These are phyloP conservation scores for Herpailurus yagouaroundi DNA, from an alignment of 2,113 vertebrate species.

Conservation along the genomic window DNA sequence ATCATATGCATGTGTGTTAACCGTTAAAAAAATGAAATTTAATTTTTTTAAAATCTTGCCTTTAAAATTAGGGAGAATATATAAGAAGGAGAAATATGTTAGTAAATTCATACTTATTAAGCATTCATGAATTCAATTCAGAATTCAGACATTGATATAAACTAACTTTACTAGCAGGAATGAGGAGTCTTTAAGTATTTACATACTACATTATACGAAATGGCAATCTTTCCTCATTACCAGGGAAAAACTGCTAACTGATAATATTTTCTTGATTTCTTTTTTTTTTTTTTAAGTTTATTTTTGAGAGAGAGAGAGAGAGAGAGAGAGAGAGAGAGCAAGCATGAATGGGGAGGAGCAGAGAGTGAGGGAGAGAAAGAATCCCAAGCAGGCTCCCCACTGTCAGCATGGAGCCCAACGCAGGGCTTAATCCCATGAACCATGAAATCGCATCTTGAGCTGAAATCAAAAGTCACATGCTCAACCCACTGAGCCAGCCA, in stretches of 20 bases:
- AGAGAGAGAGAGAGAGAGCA: too few species aligned
- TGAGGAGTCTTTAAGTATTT: conserved; percentile 8
- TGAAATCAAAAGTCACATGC: too few species aligned
- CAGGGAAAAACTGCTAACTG: neutral
- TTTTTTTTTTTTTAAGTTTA: too few species aligned
- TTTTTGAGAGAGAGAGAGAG: too few species aligned
- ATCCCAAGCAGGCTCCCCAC: too few species aligned
- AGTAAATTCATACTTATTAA: conserved; percentile 27
- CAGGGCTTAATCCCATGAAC: too few species aligned
- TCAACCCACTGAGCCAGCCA: too few species aligned
- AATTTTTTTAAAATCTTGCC: neutral
- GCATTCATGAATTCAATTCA: neutral
- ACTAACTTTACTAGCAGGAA: conserved; percentile 19
- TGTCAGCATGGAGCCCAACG: too few species aligned
- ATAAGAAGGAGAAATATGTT: neutral
- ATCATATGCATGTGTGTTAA: neutral
- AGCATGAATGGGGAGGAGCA: too few species aligned
- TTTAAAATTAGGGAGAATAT: conserved; percentile 43
- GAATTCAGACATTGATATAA: neutral
- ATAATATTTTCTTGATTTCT: conserved; percentile 15
- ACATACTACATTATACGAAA: neutral
- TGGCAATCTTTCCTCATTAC: neutral
- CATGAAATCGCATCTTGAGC: too few species aligned
- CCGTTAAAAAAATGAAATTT: conserved; percentile 23
- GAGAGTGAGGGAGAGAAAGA: too few species aligned